Conservation (phyloP, 1,140 invertebrate genomes). For the Helicoverpa zea region DNA sequence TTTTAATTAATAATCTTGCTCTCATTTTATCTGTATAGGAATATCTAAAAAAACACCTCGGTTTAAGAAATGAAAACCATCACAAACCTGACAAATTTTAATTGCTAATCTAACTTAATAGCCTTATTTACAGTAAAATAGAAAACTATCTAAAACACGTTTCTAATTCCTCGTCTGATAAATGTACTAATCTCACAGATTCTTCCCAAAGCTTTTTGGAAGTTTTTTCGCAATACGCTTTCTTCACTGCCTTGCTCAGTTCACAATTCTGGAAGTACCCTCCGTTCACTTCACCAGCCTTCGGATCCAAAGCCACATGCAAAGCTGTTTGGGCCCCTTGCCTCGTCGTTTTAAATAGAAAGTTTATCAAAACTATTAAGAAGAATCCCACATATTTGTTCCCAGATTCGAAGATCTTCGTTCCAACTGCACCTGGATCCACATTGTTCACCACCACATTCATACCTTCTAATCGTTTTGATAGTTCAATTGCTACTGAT, state of each 20-base stretch:
- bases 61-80: too few relatives aligned
- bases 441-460: slow-evolving; percentile 90
- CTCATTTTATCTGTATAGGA: too few relatives aligned
- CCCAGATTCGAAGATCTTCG: slow-evolving; percentile 87
- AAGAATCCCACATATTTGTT: slow-evolving; percentile 26
- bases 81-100: too few relatives aligned
- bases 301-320: slow-evolving; percentile 54
- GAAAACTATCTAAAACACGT: slow-evolving; percentile 6
- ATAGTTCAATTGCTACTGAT: slow-evolving; percentile 88
- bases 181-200: slow-evolving; percentile 48
- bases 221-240: slow-evolving; percentile 33
- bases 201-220: slow-evolving; percentile 54
- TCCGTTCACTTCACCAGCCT: slow-evolving; percentile 61
- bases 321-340: slow-evolving; percentile 60
- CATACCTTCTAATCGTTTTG: slow-evolving; percentile 83
- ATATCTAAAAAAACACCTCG: too few relatives aligned
- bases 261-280: slow-evolving; percentile 61
- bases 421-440: slow-evolving; percentile 93
- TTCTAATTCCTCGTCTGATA: slow-evolving; percentile 47
- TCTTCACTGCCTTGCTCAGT: background rate
- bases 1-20: too few relatives aligned
- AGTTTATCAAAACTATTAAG: background rate
- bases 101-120: background rate
- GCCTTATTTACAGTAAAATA: background rate
- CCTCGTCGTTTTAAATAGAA: slow-evolving; percentile 45